Percentiles rank a stretch among this genome's conserved stretches.
These are phyloP conservation scores for Psylliodes chrysocephalus DNA, from an alignment of 2,888 invertebrate genomes.

Conservation along the genomic window DNA sequence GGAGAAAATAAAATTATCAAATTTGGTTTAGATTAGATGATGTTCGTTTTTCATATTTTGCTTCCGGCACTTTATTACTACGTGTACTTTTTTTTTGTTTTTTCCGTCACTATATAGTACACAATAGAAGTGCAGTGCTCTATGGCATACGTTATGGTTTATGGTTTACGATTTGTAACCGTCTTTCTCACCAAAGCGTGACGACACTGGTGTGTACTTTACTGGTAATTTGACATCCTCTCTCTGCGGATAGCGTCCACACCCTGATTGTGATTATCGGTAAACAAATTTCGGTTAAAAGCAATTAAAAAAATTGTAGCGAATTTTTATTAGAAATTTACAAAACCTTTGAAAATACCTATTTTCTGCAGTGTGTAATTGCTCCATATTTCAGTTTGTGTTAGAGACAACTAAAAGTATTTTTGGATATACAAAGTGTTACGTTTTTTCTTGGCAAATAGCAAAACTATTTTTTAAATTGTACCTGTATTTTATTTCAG, in stretches of 20 bases:
- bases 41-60: no score
- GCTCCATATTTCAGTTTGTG: no score
- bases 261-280: slow-evolving; percentile 19
- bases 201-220: slow-evolving; percentile 54
- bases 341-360: no score
- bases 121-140: slow-evolving; percentile 20
- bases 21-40: no score
- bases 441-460: no score
- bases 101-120: background rate
- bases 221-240: slow-evolving; percentile 53
- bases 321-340: no score
- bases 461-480: no score
- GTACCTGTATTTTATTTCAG: no score
- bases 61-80: no score
- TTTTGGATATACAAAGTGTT: no score
- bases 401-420: no score
- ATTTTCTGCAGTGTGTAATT: no score
- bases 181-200: slow-evolving; percentile 53
- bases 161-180: slow-evolving; percentile 55
- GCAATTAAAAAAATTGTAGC: background rate
- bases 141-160: slow-evolving; percentile 53
- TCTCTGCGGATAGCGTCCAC: slow-evolving; percentile 39
- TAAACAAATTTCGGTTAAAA: background rate
- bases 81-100: background rate
- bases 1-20: background rate